These are phyloP conservation scores for Aphelenchoides avenae DNA, from an alignment of 1,140 invertebrate genomes.

Conservation along the genomic window DNA sequence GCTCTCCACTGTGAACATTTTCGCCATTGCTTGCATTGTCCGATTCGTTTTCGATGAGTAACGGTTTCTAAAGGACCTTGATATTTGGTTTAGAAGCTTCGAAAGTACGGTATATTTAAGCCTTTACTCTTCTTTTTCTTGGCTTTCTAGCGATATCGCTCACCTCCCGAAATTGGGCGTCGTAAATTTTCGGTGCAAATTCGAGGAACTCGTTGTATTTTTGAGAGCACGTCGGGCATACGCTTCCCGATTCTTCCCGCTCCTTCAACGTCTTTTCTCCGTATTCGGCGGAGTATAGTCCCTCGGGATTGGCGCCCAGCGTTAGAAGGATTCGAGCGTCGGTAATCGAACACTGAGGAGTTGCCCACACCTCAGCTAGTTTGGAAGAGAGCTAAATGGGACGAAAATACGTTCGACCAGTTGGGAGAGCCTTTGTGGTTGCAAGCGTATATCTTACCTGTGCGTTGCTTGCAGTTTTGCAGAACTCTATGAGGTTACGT, in stretches of 20 bases:
- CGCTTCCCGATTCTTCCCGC: slow-evolving; percentile 24
- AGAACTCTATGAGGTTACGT: slow-evolving; percentile 37
- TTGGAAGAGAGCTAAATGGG: slow-evolving; percentile 40
- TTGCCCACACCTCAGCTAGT: slow-evolving; percentile 42
- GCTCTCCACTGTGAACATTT: slow-evolving; percentile 15
- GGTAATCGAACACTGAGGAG: slow-evolving; percentile 48
- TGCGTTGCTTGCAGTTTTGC: slow-evolving; percentile 36
- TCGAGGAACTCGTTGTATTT: slow-evolving; percentile 35
- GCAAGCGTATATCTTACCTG: slow-evolving; percentile 30
- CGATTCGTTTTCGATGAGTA: neutral
- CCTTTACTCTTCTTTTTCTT: slow-evolving; percentile 6
- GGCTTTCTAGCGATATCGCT: no score
- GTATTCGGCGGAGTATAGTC: slow-evolving; percentile 39
- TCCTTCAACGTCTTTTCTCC: slow-evolving; percentile 41
- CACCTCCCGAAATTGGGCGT: slow-evolving; percentile 27
- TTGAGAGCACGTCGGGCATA: slow-evolving; percentile 14
- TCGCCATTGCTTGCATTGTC: slow-evolving; percentile 2
- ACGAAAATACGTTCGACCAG: slow-evolving; percentile 4
- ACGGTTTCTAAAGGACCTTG: neutral
- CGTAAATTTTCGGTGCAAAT: slow-evolving; percentile 23
- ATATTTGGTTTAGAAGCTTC: neutral
- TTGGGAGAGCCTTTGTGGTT: slow-evolving; percentile 1
- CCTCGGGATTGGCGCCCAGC: slow-evolving; percentile 40
- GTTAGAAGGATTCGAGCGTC: slow-evolving; percentile 44
- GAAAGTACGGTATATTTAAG: slow-evolving; percentile 1